Conservation (phyloP, 2,113 vertebrate genomes). For the Trematomus loennbergii region DNA sequence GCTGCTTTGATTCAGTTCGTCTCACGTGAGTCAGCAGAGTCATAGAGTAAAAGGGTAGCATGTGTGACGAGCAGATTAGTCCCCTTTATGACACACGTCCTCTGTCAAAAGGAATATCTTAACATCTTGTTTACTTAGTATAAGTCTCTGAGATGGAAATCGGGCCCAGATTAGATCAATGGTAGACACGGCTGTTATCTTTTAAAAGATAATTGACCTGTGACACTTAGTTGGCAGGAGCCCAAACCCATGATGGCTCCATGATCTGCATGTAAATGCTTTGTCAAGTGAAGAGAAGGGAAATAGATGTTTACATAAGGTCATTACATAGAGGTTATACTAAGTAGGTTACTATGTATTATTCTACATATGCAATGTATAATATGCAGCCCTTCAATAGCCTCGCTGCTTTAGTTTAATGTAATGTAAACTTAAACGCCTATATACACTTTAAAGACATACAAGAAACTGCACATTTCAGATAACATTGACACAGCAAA, state of each 20-base stretch:
- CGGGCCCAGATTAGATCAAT: conserved; percentile 59
- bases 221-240: conserved; percentile 72
- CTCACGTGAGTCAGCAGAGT: conserved; percentile 55
- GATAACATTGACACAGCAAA: conserved; percentile 65
- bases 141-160: conserved; percentile 67
- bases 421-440: no score
- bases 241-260: conserved; percentile 41
- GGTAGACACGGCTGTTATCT: conserved; percentile 60
- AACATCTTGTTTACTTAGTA: conserved; percentile 64
- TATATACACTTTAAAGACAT: conserved; percentile 38
- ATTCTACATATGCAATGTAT: not conserved
- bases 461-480: conserved; percentile 57
- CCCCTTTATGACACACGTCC: conserved; percentile 46
- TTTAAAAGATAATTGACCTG: conserved; percentile 76
- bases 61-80: conserved; percentile 65
- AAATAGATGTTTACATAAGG: conserved; percentile 57
- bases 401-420: conserved; percentile 1
- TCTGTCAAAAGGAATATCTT: conserved; percentile 52
- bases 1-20: conserved; percentile 57
- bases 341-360: conserved; percentile 1
- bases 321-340: not conserved
- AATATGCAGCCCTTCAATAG: not conserved
- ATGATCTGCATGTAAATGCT: conserved; percentile 64
- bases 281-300: conserved; percentile 59
- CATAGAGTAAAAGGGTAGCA: conserved; percentile 43